phyloP scores from a whole-genome alignment of 2,113 vertebrate species.

The Pterocles burchelli region DNA sequence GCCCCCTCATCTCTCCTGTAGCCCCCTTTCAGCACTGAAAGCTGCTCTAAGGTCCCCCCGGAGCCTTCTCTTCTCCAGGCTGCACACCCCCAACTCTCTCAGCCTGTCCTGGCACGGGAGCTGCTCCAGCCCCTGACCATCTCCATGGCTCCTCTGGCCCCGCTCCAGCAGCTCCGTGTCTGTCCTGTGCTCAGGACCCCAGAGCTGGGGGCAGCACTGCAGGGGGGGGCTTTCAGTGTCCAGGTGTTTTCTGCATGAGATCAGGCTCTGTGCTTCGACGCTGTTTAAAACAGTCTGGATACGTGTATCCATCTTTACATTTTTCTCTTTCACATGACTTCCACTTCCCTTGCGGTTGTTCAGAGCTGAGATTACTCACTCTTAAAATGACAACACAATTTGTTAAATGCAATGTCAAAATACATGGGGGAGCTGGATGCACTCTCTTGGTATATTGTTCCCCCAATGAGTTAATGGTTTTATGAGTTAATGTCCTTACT shows the following conservation, averaged over 20 bases:
- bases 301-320: not conserved
- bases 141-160: no score
- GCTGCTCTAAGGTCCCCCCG: no score
- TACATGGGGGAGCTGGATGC: not conserved
- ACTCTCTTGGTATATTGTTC: not conserved
- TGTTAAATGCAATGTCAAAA: conserved; percentile 44
- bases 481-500: conserved; percentile 5
- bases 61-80: no score
- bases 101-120: no score
- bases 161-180: no score
- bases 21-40: no score
- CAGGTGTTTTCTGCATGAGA: not conserved
- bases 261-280: not conserved
- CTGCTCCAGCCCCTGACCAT: no score
- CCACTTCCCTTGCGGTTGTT: conserved; percentile 13
- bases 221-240: not conserved
- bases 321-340: not conserved
- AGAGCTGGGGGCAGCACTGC: no score
- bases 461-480: conserved; percentile 32
- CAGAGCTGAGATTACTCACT: not conserved
- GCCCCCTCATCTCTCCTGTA: no score
- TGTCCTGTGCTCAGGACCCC: no score
- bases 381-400: conserved; percentile 9
- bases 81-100: no score
- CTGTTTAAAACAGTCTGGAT: not conserved